Conservation (phyloP, 2,888 invertebrate genomes). For the Prenolepis imparis region DNA sequence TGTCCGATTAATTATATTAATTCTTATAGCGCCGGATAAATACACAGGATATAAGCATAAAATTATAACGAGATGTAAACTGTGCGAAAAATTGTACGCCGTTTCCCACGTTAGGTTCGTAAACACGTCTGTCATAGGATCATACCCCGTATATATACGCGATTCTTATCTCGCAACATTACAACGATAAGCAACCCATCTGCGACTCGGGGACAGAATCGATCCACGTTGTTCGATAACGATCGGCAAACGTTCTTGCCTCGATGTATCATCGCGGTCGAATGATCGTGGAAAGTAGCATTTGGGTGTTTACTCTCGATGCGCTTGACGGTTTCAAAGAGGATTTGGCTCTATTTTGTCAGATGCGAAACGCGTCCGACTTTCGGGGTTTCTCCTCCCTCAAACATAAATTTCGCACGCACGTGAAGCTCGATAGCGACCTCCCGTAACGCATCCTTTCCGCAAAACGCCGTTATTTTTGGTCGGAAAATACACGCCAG, state of each 20-base stretch:
- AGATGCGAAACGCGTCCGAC: background rate
- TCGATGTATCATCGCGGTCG: conserved; percentile 10
- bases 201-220: conserved; percentile 17
- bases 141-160: background rate
- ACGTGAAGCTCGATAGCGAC: conserved; percentile 4
- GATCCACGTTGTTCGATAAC: conserved; percentile 37
- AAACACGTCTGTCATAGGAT: background rate
- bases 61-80: background rate
- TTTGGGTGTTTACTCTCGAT: conserved; percentile 10
- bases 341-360: conserved; percentile 41
- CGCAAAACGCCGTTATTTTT: conserved; percentile 39
- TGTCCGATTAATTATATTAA: conserved; percentile 15
- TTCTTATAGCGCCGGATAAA: background rate
- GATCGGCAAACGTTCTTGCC: conserved; percentile 34
- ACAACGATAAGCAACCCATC: conserved; percentile 41
- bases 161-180: conserved; percentile 38
- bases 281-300: conserved; percentile 4
- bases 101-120: background rate
- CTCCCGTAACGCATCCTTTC: conserved; percentile 11
- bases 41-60: too few relatives aligned
- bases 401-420: conserved; percentile 34
- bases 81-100: background rate
- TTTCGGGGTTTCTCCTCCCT: background rate
- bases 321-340: conserved; percentile 51
- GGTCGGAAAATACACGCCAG: conserved; percentile 32